Base-by-base conservation (phyloP, 2,113 vertebrate genomes). In the Gulo gulo region DNA sequence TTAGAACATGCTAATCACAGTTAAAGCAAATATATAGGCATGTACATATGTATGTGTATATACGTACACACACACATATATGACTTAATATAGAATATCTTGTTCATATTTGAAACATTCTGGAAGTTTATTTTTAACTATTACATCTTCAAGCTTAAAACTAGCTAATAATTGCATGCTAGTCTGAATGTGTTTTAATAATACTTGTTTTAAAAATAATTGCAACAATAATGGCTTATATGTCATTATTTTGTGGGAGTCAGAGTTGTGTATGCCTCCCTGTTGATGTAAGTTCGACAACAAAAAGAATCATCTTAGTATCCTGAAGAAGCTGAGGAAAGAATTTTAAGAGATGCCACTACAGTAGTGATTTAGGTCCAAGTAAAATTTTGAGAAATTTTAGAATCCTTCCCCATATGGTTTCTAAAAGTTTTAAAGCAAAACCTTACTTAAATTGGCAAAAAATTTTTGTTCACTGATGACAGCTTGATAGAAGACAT, bases 1-100 rank as follows among this genome's bases (percentile, higher is more conserved):
- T 96, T 91, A 93, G 91, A 98, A 63, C n/a, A 88, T 95, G 79
- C 73, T 97, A 97, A 97, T 98, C 39, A 91, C 79, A 95, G 59
- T 97, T 98, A 97, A 98, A 79, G 61, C 61, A 95, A 47, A 63
- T 31, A 47, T 18, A 4, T 45, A 34, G 26, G 55, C 23, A 11
- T n/a, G 21, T 29, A 47, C 5, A 63, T 6, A 65, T 24, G 7
- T 59, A 47, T 14, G 24, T 34, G 1, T 71, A 50, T 50, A 78
- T 78, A 47, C n/a, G 47, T 61, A 23, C 39, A 45, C 24, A 63
- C 6, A 45, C 42, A 55, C 34, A 23, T n/a, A 59, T 67, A 20
- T 52, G 78, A 83, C 47, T n/a, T 57, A 7, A 29, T 92, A 13
- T 67, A 81, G 29, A 50, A 16, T 95, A 65, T n/a, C 15, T 89